Evolutionary conservation across 2,113 vertebrate genomes (phyloP), one percentile per base, ranked within the genome.

Genomic region (Leptobrachium leishanense): DNA sequence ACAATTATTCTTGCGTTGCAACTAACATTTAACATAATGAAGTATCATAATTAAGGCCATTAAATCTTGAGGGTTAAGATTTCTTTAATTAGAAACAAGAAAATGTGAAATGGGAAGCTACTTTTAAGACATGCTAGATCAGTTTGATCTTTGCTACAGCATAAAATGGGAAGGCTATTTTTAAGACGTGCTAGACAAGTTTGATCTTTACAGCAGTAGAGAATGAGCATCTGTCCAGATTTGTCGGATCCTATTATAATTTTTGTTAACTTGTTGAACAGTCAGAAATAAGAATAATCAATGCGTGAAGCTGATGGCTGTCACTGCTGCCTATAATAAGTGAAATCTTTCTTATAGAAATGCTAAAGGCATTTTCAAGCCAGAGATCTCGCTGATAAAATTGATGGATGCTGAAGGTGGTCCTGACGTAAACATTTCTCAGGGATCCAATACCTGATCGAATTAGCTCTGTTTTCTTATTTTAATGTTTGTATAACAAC

Each of bases 11-110:
- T 92, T 91, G 89, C 92, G 90, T 91, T 92, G 89, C 90, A 91
- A 90, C 87, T 90, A 90, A 92, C 89, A 91, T 88, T 90, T 92
- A 92, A 90, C 90, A 91, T 93, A 93, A 92, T 91, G 89, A 93
- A 93, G 92, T 91, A 90, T 92, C 91, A 91, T 92, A 94, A 94
- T 94, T 93, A 91, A 89, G 84, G 88, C 87, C 87, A 95, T 93
- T 93, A 90, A 89, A 93, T 89, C 90, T 31, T 31, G 20, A 90
- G 91, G 89, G 88, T 90, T 90, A 93, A 91, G 91, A 91, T 92
- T 95, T 94, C 91, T 93, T 92, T 95, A 93, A 95, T 94, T 95
- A 92, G 91, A 92, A 94, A 91, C 90, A 93, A 94, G 93, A 90
- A 91, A 90, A 92, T 93, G 90, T 87, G 88, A 89, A 91, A 89